Conservation (phyloP, 2,797 vertebrate genomes). For the Scarus forsteni region DNA sequence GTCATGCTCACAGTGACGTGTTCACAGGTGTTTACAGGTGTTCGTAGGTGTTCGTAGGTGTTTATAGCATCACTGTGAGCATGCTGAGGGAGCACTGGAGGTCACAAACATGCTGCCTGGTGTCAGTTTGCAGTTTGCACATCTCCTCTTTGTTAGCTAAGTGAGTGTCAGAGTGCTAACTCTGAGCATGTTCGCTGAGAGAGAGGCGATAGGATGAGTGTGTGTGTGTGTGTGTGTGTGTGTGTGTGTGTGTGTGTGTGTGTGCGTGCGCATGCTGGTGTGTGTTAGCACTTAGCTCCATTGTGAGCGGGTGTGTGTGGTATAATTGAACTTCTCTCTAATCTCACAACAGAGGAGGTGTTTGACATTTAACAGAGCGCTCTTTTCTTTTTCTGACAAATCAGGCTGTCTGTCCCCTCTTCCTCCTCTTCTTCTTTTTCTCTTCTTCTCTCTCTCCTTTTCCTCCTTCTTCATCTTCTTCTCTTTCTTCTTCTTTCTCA, state of each 20-base stretch:
- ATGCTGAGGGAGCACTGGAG: too few relatives aligned
- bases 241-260: slow-evolving; percentile 8
- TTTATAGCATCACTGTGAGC: too few relatives aligned
- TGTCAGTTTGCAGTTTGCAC: slow-evolving; percentile 6
- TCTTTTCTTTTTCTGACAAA: slow-evolving; percentile 49
- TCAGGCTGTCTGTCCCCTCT: slow-evolving; percentile 32
- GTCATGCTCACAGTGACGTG: too few relatives aligned
- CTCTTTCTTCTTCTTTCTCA: too few relatives aligned
- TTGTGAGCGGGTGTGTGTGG: slow-evolving; percentile 20
- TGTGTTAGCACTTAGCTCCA: slow-evolving; percentile 8
- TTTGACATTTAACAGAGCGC: slow-evolving; percentile 78
- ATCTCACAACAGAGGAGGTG: slow-evolving; percentile 70
- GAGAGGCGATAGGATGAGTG: slow-evolving; percentile 14
- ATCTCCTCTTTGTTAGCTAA: background rate
- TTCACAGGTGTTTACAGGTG: too few relatives aligned
- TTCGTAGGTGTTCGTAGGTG: too few relatives aligned
- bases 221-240: too few relatives aligned
- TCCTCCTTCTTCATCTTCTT: too few relatives aligned
- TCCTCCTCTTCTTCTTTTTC: background rate
- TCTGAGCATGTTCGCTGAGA: background rate
- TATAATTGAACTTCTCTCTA: slow-evolving; percentile 70
- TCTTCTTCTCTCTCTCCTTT: background rate
- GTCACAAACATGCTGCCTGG: too few relatives aligned
- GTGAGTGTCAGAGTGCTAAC: slow-evolving; percentile 5
- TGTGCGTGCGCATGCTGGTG: slow-evolving; percentile 14